Base-by-base conservation (phyloP, 2,888 invertebrate genomes). In the Tachina fera region DNA sequence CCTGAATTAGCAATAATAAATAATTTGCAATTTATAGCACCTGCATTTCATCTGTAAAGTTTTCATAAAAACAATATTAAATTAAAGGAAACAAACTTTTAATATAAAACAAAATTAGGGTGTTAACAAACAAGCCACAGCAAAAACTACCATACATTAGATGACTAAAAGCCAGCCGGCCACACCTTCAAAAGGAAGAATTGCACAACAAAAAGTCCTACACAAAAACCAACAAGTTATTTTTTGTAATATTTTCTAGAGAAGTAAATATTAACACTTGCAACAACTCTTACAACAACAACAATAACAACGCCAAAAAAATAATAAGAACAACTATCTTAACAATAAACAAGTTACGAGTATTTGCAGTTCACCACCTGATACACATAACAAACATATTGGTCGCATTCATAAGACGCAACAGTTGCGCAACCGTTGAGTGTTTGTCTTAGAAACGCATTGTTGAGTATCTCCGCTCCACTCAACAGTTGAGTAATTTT, bases 351-450 rank as follows among this genome's bases (percentile, higher is more conserved):
- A 86, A 83, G 78, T 75, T 86, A n/a, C n/a, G n/a, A n/a, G n/a
- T n/a, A 83, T 83, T 83, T 86, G 79, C 78, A 82, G 75, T 13
- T 79, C 71, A 76, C 71, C 83, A 86, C 75, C 82, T 86, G 86
- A 68, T 79, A 67, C 67, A 79, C n/a, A 60, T 63, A 68, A 70
- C 78, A 68, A 72, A 61, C 31, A 63, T 60, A 65, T 10, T n/a
- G n/a, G n/a, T n/a, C n/a, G n/a, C n/a, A n/a, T n/a, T n/a, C n/a
- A n/a, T n/a, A n/a, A n/a, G n/a, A n/a, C n/a, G n/a, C n/a, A n/a
- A n/a, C n/a, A n/a, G n/a, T n/a, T n/a, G n/a, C n/a, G n/a, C n/a
- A n/a, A n/a, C n/a, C n/a, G n/a, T n/a, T n/a, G n/a, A n/a, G n/a
- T n/a, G n/a, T n/a, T n/a, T n/a, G n/a, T n/a, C n/a, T n/a, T n/a